Conservation (phyloP, 2,113 vertebrate species). For the Chinchilla lanigera region DNA sequence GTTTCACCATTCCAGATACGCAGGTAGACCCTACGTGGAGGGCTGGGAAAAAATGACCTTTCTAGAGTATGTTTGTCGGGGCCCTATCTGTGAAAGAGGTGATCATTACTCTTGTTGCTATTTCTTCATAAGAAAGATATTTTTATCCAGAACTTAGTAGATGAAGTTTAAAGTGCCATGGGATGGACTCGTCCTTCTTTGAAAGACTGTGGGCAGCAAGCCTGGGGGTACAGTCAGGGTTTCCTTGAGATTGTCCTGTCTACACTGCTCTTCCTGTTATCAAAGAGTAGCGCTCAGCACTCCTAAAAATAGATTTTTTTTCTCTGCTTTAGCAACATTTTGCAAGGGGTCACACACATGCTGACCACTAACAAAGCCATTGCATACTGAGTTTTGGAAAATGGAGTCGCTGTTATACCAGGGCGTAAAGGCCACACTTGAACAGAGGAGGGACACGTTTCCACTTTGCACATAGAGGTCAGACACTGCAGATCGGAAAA, state of each 20-base stretch:
- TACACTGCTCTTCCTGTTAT: background rate
- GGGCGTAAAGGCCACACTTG: background rate
- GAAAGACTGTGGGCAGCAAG: background rate
- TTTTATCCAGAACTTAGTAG: background rate
- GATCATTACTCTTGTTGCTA: background rate
- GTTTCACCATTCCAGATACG: background rate
- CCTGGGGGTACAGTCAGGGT: fast-evolving
- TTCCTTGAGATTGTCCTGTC: background rate
- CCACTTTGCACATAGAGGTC: background rate
- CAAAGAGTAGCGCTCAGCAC: background rate
- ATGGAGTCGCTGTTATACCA: background rate
- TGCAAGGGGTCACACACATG: background rate
- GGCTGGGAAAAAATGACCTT: background rate
- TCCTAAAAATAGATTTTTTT: background rate
- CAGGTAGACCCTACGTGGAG: fast-evolving
- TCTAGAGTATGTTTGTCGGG: too few relatives aligned
- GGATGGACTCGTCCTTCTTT: background rate
- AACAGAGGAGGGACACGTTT: background rate
- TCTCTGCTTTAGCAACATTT: background rate
- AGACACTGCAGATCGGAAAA: background rate
- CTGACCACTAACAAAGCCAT: background rate
- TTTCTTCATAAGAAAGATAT: background rate
- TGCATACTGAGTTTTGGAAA: background rate
- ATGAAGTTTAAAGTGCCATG: background rate
- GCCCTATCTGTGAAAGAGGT: background rate